Evolutionary conservation across 2,113 vertebrate species (phyloP).

Genomic region (Seriola aureovittata): DNA sequence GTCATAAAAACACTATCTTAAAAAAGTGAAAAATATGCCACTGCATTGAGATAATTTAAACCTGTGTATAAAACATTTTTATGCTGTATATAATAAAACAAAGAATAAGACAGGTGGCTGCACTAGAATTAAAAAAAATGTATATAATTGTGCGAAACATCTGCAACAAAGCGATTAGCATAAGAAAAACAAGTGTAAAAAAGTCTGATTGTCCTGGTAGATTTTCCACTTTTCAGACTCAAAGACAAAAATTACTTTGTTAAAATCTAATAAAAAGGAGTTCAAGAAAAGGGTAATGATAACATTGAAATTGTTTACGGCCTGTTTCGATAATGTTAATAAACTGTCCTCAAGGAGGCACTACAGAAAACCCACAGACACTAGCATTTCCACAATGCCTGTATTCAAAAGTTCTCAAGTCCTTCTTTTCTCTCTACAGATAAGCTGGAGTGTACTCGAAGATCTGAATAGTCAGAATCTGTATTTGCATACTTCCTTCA

Average conservation of each 20-base stretch:
- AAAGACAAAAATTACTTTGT: not conserved
- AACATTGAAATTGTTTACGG: not conserved
- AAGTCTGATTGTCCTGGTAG: not conserved
- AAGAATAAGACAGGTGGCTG: too few relatives aligned
- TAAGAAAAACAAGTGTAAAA: not conserved
- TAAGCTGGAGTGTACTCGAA: not conserved
- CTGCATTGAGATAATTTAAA: too few relatives aligned
- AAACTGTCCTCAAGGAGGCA: constrained; percentile 5
- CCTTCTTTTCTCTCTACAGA: not conserved
- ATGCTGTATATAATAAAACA: not conserved
- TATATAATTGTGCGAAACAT: not conserved
- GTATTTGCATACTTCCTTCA: not conserved
- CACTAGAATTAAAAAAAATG: not conserved
- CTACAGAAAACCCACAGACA: not conserved
- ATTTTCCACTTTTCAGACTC: not conserved
- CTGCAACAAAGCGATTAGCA: not conserved
- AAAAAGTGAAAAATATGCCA: not conserved
- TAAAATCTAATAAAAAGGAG: not conserved
- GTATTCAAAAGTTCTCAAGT: not conserved
- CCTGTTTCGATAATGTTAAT: not conserved
- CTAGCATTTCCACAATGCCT: not conserved
- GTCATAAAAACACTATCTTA: too few relatives aligned
- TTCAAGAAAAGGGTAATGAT: not conserved
- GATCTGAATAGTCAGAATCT: constrained; percentile 17
- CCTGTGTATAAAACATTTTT: not conserved